These are phyloP conservation scores for Etheostoma perlongum DNA, from an alignment of 2,797 vertebrate genomes.

Conservation along the genomic window DNA sequence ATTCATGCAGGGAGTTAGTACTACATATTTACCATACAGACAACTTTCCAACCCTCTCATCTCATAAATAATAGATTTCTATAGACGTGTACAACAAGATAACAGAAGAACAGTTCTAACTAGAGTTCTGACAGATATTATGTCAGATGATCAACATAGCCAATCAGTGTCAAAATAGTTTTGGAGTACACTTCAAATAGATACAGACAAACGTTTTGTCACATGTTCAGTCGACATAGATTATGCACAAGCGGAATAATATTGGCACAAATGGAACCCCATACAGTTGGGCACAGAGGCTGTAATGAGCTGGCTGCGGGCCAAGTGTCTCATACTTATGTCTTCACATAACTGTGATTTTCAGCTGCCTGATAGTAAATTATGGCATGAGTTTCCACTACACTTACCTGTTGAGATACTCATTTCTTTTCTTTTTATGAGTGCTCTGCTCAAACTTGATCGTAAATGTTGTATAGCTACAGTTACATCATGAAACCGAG, in stretches of 20 bases:
- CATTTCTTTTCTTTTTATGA: not conserved
- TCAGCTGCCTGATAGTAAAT: constrained; percentile 48
- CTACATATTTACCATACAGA: not conserved
- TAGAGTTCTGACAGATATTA: no score
- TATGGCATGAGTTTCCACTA: constrained; percentile 9
- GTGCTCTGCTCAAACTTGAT: not conserved
- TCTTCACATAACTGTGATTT: constrained; percentile 51
- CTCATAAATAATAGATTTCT: not conserved
- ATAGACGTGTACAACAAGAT: no score
- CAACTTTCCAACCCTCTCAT: not conserved
- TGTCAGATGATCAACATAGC: no score
- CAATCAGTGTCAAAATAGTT: no score
- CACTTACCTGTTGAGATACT: constrained; percentile 22
- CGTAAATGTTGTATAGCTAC: not conserved
- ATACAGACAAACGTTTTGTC: no score
- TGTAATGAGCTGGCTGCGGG: constrained; percentile 56
- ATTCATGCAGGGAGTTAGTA: not conserved
- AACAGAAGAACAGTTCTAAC: no score
- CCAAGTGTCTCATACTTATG: constrained; percentile 43
- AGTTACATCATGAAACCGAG: not conserved
- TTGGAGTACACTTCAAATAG: not conserved
- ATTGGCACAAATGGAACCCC: no score
- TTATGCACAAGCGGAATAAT: no score
- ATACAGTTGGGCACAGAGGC: constrained; percentile 17
- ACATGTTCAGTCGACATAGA: not conserved